Base-by-base conservation (phyloP, 2,113 vertebrate genomes). In the Calyptomena viridis region DNA sequence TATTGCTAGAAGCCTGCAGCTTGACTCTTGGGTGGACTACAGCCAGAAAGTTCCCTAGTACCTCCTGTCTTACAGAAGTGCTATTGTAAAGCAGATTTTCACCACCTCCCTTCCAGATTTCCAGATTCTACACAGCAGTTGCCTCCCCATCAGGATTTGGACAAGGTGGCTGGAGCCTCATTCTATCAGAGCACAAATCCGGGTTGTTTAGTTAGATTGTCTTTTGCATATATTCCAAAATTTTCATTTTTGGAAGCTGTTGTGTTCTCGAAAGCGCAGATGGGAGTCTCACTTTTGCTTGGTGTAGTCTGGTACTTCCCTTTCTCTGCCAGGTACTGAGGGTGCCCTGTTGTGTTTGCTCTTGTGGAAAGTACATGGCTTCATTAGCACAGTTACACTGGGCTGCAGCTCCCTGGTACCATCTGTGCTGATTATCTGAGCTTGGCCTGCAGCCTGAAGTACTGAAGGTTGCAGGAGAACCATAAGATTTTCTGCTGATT, bases 321-420 rank as follows among this genome's bases (percentile, higher is more conserved):
- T 95, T 77, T 85, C 94, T 78, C 85, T 96, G 95, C 95, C 93
- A 96, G 94, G 93, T 95, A 94, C 95, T 97, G 75, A 93, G 5
- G 14, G 93, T 94, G 95, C 94, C 82, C 95, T 88, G 95, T 95
- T 96, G 95, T 95, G 87, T 96, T 93, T 95, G 91, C 95, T 95
- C 92, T 86, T 90, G 87, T 96, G 95, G 94, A 95, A 95, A 96
- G 96, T 88, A 95, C 94, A 95, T 59, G 92, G 94, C 94, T 96
- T 96, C 95, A 95, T 96, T 97, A 97, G 90, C 88, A 62, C 92
- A 86, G 94, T 90, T 94, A 35, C 85, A 88, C 8, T 78, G 96
- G 94, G 90, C 92, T 96, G 95, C 93, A 91, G 64, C 63, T 96
- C 85, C 90, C 75, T 86, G 84, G 20, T 80, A 79, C 96, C 96